Evolutionary conservation across 2,113 vertebrate species (phyloP), one percentile per base, ranked within the genome.

Genomic region (Osmerus eperlanus): DNA sequence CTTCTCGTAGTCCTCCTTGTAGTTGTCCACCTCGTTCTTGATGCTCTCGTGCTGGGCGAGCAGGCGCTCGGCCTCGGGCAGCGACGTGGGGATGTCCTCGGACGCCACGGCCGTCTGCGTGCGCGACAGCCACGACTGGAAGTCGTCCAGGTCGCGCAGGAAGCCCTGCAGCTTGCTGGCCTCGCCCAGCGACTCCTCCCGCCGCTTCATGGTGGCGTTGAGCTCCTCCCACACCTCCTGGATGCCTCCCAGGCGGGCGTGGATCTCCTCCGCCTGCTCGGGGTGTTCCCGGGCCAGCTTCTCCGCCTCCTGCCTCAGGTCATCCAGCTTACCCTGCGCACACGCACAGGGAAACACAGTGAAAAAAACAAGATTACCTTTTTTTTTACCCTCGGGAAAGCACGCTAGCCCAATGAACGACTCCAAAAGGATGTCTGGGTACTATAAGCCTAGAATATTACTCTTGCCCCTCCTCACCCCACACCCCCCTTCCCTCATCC

Each of bases 101-200:
- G 96, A 97, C 28, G 95, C 97, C 51, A 97, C 94, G 0, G 94
- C 94, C 0, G 94, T 96, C 82, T 96, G 95, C 0, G 96, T 96
- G 32, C 95, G 94, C 8, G 95, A 91, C 0, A 99, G 85, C 97
- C 97, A 99, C 0, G 91, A 94, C 88, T 99, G 96, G 82, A 99
- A 95, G 36, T 95, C 95, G 12, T 95, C 95, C 78, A 98, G 81
- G 70, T 97, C 96, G 12, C 95, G 87, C 65, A 99, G 92, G 89
- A 98, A 97, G 54, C 93, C 94, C 81, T 97, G 97, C 9, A 99
- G 90, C 78, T 95, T 93, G 82, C 94, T 93, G 4, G 96, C 96
- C 75, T 97, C 96, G 0, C 95, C 97, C 88, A 99, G 32, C 0
- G 95, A 94, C 76, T 98, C 96, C 78, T 98, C 95, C 0, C 96